Evolutionary conservation across 2,113 vertebrate species (phyloP).

Genomic region (Upupa epops): DNA sequence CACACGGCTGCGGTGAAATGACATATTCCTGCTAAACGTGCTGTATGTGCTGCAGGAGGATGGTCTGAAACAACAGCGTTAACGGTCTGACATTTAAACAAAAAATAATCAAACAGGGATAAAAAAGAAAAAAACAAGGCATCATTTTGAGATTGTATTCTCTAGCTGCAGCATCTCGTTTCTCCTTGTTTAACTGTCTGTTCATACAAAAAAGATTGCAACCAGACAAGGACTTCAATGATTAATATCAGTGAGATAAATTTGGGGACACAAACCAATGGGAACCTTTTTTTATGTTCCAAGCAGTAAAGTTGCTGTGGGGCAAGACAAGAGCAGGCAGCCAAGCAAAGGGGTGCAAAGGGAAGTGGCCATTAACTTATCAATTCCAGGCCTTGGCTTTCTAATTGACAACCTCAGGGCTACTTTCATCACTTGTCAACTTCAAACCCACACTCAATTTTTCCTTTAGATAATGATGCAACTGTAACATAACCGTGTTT

Average conservation of each 20-base stretch:
- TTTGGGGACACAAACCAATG: conserved; percentile 78
- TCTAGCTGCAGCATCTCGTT: not conserved
- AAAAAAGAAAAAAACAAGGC: not conserved
- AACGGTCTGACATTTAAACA: not conserved
- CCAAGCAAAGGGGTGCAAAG: conserved; percentile 22
- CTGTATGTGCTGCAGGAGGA: not conserved
- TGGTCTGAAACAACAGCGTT: not conserved
- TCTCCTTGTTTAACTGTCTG: not conserved
- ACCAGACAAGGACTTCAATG: not conserved
- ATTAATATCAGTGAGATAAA: conserved; percentile 68
- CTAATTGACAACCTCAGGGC: conserved; percentile 92
- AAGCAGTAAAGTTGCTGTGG: conserved; percentile 73
- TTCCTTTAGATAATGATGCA: conserved; percentile 86
- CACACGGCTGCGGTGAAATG: not conserved
- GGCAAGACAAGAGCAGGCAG: conserved; percentile 56
- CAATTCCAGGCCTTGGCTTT: conserved; percentile 82
- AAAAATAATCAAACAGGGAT: not conserved
- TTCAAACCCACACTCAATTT: conserved; percentile 88
- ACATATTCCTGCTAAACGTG: not conserved
- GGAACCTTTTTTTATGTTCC: conserved; percentile 73
- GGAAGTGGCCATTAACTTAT: conserved; percentile 87
- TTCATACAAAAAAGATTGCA: not conserved
- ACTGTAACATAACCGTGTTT: conserved; percentile 84
- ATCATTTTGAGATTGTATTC: not conserved
- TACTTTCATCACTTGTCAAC: conserved; percentile 94